A percentile compares a stretch with the other conserved stretches of the same genome.
Evolutionary conservation across 2,888 invertebrate species (phyloP).

Genomic region (Sinodicranocentrus sp.): DNA sequence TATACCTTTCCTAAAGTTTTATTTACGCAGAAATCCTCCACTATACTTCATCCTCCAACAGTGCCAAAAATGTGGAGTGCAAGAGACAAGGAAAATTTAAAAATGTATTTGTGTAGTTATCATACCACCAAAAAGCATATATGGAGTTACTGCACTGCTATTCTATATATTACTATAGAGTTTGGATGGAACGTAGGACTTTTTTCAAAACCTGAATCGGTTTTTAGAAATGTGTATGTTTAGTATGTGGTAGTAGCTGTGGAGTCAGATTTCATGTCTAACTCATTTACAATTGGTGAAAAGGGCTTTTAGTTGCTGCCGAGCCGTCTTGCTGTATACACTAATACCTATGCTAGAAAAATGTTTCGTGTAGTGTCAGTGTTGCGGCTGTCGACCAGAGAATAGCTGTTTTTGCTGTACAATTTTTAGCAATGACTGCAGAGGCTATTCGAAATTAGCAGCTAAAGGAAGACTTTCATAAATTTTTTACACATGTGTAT

Average conservation of each 20-base stretch:
- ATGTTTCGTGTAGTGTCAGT: slow-evolving; percentile 31
- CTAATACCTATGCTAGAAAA: not conserved
- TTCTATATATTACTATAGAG: not conserved
- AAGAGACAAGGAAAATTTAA: not conserved
- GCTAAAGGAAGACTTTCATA: not conserved
- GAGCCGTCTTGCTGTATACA: slow-evolving; percentile 32
- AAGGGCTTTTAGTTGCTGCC: slow-evolving; percentile 40
- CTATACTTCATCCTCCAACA: not conserved
- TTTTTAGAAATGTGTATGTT: not conserved
- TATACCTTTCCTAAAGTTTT: slow-evolving; percentile 1
- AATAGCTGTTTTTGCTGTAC: slow-evolving; percentile 18
- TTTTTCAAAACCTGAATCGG: slow-evolving; percentile 11
- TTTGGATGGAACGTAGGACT: not conserved
- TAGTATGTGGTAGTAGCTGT: slow-evolving; percentile 5
- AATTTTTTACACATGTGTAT: slow-evolving; percentile 9
- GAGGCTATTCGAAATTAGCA: not conserved
- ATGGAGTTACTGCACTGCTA: too few relatives aligned
- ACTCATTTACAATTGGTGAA: slow-evolving; percentile 48
- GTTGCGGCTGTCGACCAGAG: slow-evolving; percentile 33
- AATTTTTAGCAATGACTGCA: not conserved
- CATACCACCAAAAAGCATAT: too few relatives aligned
- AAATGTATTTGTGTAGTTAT: too few relatives aligned
- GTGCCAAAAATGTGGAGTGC: slow-evolving; percentile 4
- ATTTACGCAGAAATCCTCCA: not conserved
- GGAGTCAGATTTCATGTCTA: slow-evolving; percentile 59